These are phyloP conservation scores for Alauda arvensis DNA, from an alignment of 2,797 vertebrate genomes.

Conservation along the genomic window DNA sequence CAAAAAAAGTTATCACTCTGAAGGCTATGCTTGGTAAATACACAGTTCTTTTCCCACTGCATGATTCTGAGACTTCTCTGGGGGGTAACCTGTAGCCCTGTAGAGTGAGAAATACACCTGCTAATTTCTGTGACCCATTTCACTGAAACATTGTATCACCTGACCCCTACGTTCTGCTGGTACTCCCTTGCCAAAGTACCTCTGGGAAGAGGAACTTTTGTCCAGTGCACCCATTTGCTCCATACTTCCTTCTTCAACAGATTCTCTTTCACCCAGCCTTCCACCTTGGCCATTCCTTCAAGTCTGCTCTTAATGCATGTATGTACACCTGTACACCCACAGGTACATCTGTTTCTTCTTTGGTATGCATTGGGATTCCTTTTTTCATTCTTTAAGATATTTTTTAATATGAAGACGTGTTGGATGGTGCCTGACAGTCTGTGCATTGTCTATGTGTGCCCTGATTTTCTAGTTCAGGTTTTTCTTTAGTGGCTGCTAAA, in stretches of 20 bases:
- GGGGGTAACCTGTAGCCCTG: accelerated
- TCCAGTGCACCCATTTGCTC: neutral
- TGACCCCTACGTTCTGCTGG: neutral
- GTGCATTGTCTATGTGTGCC: neutral
- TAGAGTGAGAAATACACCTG: neutral
- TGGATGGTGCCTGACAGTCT: neutral
- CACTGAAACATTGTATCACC: neutral
- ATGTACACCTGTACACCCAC: neutral
- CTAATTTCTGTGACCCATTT: neutral
- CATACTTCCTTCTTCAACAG: neutral
- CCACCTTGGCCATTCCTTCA: neutral
- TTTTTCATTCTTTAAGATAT: neutral
- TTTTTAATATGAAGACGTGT: neutral
- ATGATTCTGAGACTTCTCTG: neutral
- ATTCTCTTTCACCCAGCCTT: neutral
- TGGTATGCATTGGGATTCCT: neutral
- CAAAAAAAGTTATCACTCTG: accelerated
- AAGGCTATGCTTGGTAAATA: neutral
- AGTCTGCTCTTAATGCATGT: neutral
- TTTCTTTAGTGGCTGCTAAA: neutral
- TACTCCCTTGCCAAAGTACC: neutral
- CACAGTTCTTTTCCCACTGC: neutral
- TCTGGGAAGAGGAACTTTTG: neutral
- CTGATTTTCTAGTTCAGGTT: neutral
- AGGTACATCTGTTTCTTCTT: neutral